Conservation (phyloP, 2,797 vertebrate genomes). For the Coluber constrictor region DNA sequence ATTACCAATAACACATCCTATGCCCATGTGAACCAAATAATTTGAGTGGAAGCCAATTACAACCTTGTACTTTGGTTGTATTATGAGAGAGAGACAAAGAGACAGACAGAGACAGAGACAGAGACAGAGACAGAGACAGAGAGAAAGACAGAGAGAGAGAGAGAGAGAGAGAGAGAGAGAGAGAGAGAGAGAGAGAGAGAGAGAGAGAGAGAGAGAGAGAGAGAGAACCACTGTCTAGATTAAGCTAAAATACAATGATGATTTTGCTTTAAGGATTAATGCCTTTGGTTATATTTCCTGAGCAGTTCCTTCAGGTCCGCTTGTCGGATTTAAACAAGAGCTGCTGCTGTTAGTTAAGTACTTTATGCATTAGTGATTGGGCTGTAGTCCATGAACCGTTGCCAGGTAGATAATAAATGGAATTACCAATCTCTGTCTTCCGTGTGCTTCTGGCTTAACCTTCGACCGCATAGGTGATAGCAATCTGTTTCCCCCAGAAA, state of each 20-base stretch:
- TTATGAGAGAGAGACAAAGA: not conserved
- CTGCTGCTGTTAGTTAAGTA: not conserved
- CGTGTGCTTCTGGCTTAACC: conserved; percentile 17
- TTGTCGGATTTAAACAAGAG: conserved; percentile 5
- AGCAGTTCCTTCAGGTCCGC: not conserved
- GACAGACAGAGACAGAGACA: too few species aligned
- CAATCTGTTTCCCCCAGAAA: conserved; percentile 13
- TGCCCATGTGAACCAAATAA: not conserved
- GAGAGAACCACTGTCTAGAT: not conserved
- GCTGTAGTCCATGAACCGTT: conserved; percentile 12
- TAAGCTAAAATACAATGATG: not conserved
- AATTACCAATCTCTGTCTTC: not conserved
- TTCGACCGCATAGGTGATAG: not conserved
- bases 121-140: fast-evolving
- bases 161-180: too few species aligned
- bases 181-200: too few species aligned
- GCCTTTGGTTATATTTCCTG: not conserved
- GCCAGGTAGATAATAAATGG: not conserved
- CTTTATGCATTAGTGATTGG: not conserved
- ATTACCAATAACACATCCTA: not conserved
- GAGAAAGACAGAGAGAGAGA: too few species aligned
- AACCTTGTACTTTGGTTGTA: not conserved
- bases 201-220: too few species aligned
- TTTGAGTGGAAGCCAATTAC: not conserved
- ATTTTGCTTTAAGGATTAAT: not conserved